These are phyloP conservation scores for Diarsia rubi DNA, from an alignment of 2,888 invertebrate genomes.

Conservation along the genomic window DNA sequence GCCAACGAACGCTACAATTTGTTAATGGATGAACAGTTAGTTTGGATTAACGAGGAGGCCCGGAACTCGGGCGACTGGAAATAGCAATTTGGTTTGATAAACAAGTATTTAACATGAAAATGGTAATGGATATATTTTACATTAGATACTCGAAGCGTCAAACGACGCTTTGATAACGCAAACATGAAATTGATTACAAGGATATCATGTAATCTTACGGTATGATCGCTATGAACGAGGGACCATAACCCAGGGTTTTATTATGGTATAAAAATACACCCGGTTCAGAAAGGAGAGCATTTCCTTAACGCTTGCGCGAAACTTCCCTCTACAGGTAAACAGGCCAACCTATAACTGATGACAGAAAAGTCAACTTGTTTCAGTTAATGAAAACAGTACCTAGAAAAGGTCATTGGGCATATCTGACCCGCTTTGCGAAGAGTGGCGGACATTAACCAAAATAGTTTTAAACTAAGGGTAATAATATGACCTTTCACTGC, in stretches of 20 bases:
- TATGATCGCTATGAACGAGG: conserved; percentile 40
- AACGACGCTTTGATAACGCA: conserved; percentile 54
- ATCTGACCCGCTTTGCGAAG: no score
- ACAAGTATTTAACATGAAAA: conserved; percentile 71
- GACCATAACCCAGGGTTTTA: conserved; percentile 42
- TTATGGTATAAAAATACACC: conserved; percentile 43
- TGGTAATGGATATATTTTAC: conserved; percentile 63
- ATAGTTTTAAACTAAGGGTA: no score
- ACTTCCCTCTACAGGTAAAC: conserved; percentile 1
- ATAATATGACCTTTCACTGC: no score
- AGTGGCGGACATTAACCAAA: no score
- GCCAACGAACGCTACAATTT: conserved; percentile 70
- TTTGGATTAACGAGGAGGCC: conserved; percentile 75
- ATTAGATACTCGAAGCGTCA: conserved; percentile 44
- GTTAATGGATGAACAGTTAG: conserved; percentile 78
- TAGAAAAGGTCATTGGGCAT: no score
- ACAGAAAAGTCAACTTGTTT: conserved; percentile 15
- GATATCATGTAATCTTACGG: conserved; percentile 42
- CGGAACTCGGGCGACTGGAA: conserved; percentile 70
- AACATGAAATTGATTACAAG: conserved; percentile 58
- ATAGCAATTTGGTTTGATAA: conserved; percentile 72
- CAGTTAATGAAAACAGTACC: conserved; percentile 15
- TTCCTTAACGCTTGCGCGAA: background rate
- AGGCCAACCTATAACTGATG: background rate
- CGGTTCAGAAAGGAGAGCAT: conserved; percentile 16